phyloP scores from a whole-genome alignment of 2,888 invertebrate genomes.

The Ctena decussata region DNA sequence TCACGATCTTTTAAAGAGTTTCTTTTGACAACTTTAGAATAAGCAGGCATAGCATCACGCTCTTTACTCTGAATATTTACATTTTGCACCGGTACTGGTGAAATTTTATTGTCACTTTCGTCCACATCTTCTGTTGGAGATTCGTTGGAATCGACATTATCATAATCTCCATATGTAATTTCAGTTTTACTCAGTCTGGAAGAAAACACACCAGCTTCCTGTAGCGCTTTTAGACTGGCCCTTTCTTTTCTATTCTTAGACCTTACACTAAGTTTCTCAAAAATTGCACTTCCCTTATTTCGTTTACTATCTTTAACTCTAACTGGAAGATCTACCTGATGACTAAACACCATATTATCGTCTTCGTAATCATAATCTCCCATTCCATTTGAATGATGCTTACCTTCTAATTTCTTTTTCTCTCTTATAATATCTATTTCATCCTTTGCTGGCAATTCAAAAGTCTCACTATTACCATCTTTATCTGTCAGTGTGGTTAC shows the following conservation, averaged over 20 bases:
- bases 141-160: conserved; percentile 10
- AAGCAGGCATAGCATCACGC: conserved; percentile 50
- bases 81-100: not conserved
- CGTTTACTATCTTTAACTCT: conserved; percentile 76
- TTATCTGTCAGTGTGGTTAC: conserved; percentile 64
- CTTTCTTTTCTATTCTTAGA: conserved; percentile 78
- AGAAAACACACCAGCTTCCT: conserved; percentile 81
- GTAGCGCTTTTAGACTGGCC: conserved; percentile 79
- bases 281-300: conserved; percentile 73
- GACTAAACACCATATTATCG: conserved; percentile 11
- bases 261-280: conserved; percentile 80
- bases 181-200: conserved; percentile 77
- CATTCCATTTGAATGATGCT: conserved; percentile 15
- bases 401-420: conserved; percentile 53
- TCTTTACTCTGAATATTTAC: conserved; percentile 8
- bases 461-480: conserved; percentile 58
- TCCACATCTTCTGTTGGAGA: conserved; percentile 33
- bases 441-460: conserved; percentile 69
- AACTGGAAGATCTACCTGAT: conserved; percentile 73
- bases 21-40: conserved; percentile 34
- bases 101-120: not conserved
- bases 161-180: conserved; percentile 71
- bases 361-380: not conserved
- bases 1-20: conserved; percentile 72
- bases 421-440: conserved; percentile 68